Evolutionary conservation across 2,888 invertebrate species (phyloP).

Genomic region (Diplazon laetatorius): DNA sequence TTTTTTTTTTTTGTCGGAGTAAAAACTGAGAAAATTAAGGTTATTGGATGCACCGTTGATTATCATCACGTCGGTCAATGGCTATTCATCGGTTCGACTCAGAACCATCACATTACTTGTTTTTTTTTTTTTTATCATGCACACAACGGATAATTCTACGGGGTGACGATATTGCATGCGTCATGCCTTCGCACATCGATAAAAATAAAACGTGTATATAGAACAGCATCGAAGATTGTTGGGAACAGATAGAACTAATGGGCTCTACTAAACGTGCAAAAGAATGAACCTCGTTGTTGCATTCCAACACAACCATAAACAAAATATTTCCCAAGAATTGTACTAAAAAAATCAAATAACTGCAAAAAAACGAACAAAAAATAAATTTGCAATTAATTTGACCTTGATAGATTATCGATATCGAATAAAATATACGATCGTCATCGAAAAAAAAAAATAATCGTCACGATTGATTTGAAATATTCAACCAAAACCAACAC

Average conservation of each 20-base stretch:
- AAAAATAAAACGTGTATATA: slow-evolving; percentile 7
- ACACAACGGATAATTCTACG: not conserved
- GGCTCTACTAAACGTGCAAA: not conserved
- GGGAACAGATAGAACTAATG: not conserved
- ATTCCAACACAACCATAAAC: too few relatives aligned
- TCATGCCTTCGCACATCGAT: not conserved
- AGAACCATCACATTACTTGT: too few relatives aligned
- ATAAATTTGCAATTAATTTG: too few relatives aligned
- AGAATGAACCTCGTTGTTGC: not conserved
- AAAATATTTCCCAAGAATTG: too few relatives aligned
- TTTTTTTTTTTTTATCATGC: not conserved
- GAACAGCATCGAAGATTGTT: not conserved
- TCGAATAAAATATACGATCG: too few relatives aligned
- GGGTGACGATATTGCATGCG: slow-evolving; percentile 1
- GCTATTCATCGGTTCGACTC: slow-evolving; percentile 16
- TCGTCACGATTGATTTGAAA: too few relatives aligned
- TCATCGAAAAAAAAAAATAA: too few relatives aligned
- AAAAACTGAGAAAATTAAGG: slow-evolving; percentile 16
- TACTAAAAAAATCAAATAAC: not conserved
- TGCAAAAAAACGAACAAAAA: too few relatives aligned
- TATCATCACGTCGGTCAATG: slow-evolving; percentile 22
- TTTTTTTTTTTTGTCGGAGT: too few relatives aligned
- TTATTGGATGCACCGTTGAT: slow-evolving; percentile 28
- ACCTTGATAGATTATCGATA: too few relatives aligned
- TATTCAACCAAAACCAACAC: too few relatives aligned